These are phyloP conservation scores for Axinella damicornis DNA, from an alignment of 37 sponge, comb jelly and placozoan genomes.

Conservation along the genomic window DNA sequence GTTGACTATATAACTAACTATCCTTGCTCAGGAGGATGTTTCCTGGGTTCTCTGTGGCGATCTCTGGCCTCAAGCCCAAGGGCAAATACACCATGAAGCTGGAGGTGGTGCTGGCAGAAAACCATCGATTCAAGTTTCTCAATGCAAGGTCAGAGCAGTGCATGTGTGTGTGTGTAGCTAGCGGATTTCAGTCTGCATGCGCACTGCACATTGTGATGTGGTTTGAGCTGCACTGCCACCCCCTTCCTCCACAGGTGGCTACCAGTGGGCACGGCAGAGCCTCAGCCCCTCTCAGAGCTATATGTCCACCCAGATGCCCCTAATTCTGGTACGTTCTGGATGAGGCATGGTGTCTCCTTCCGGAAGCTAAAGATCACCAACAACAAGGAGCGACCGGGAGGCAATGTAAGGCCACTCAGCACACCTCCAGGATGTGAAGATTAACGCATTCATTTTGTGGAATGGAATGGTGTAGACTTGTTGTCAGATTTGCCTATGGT, in stretches of 20 bases:
- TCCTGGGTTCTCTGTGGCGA: conserved; percentile 76
- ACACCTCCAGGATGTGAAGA: too few species aligned
- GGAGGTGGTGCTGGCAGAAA: conserved; percentile 88
- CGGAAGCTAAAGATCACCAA: conserved; percentile 86
- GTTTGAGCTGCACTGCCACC: too few species aligned
- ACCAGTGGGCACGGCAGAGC: conserved; percentile 81
- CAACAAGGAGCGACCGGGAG: conserved; percentile 80
- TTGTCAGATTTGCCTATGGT: too few species aligned
- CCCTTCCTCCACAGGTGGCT: conserved; percentile 64
- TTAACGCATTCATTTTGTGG: too few species aligned
- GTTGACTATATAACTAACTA: too few species aligned
- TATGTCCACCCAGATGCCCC: conserved; percentile 88
- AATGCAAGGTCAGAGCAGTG: conserved; percentile 46
- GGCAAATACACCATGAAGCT: conserved; percentile 88
- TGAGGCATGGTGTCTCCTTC: conserved; percentile 83
- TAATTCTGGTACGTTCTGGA: conserved; percentile 81
- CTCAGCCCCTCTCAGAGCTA: conserved; percentile 62
- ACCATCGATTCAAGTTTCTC: conserved; percentile 90
- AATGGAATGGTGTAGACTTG: too few species aligned
- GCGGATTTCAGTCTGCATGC: too few species aligned
- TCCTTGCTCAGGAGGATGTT: conserved; percentile 87
- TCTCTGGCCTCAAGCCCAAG: conserved; percentile 86
- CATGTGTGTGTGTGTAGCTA: too few species aligned
- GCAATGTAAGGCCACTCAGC: conserved; percentile 85
- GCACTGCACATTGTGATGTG: too few species aligned